These are phyloP conservation scores for Chironomus tentans DNA, from an alignment of 2,888 invertebrate species.

Conservation along the genomic window DNA sequence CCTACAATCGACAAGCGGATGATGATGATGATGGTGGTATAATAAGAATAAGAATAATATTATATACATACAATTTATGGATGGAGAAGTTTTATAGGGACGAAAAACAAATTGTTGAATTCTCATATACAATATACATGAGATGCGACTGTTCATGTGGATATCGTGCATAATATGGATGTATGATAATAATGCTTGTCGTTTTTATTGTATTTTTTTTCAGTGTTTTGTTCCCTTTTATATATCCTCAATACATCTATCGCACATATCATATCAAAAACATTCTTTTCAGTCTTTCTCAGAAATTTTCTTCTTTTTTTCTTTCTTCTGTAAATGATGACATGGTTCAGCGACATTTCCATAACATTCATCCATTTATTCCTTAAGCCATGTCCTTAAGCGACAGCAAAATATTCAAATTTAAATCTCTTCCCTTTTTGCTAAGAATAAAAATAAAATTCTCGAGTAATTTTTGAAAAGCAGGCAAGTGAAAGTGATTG, in stretches of 20 bases:
- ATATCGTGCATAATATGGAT: not conserved
- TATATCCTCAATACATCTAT: not conserved
- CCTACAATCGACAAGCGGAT: not conserved
- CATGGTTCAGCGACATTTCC: not conserved
- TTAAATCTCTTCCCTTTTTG: not conserved
- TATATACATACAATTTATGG: not conserved
- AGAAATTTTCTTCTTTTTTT: not conserved
- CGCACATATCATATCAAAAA: not conserved
- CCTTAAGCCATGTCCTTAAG: not conserved
- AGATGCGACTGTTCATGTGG: constrained; percentile 14
- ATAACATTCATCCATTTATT: not conserved
- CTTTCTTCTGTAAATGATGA: not conserved
- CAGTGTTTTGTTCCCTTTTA: not conserved
- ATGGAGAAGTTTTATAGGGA: not conserved
- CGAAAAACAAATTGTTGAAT: constrained; percentile 21
- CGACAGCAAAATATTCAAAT: not conserved
- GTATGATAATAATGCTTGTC: constrained; percentile 21
- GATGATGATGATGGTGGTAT: not conserved
- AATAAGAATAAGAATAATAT: not conserved
- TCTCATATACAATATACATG: constrained; percentile 8
- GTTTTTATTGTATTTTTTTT: constrained; percentile 7
- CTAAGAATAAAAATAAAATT: too few species aligned
- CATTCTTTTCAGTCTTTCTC: not conserved
- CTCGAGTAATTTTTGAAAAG: not conserved
- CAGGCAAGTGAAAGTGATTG: too few species aligned